Base-by-base conservation (phyloP, 2,888 invertebrate genomes). In the Nemoura dubitans region DNA sequence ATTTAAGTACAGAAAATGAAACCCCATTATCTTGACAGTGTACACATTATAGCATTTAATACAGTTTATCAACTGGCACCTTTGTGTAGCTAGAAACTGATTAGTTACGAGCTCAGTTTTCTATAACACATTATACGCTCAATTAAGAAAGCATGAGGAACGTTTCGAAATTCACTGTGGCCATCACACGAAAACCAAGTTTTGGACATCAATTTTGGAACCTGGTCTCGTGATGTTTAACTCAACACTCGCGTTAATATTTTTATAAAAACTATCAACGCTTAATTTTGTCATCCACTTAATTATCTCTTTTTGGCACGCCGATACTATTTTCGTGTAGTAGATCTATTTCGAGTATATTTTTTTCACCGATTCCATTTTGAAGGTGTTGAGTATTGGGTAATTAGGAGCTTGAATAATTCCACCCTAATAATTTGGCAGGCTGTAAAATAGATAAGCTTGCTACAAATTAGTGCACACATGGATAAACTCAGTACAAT, bases 361-460 rank as follows among this genome's bases (percentile, higher is more conserved):
- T 59, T 59, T 59, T 59, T 59, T 21, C 14, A 1, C 14, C 59
- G 59, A 21, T 16, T 16, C 59, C 59, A 59, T 59, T 59, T 59
- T 59, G 59, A 59, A 59, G 59, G 59, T 59, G 59, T 59, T 59
- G 59, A 59, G 59, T 59, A 59, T 59, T 59, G 21, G 59, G 59
- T 59, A 59, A 59, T 59, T 59, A 59, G 3, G 21, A 59, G 59
- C 14, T 59, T 59, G 59, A 59, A 59, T 59, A 21, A 59, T 59
- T 59, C 59, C 59, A 7, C 59, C 59, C 14, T 59, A 10, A 59
- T 59, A 59, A 59, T 59, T 59, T 59, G 59, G 59, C 59, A 59
- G 59, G 59, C 59, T 3, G 36, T 36, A 36, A 36, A 36, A 36
- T 36, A 10, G 10, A 36, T 10, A 36, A 36, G 5, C 36, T 10